Percentiles rank a stretch among this genome's conserved stretches.
These are phyloP conservation scores for Sceliomorpha sp. DNA, from an alignment of 2,888 invertebrate genomes.

Conservation along the genomic window DNA sequence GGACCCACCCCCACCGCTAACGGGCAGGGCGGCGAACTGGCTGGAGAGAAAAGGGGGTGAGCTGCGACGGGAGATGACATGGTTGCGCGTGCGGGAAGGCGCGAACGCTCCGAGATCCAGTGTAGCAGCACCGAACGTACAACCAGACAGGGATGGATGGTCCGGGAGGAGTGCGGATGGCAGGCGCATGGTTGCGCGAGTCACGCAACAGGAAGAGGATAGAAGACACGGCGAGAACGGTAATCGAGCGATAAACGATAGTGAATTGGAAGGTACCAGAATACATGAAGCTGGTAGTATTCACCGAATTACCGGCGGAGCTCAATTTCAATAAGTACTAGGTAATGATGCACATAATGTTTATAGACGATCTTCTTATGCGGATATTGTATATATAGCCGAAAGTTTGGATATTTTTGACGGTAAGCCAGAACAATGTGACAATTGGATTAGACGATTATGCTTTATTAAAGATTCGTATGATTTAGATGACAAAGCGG, in stretches of 20 bases:
- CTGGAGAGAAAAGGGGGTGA: conserved; percentile 3
- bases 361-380: background rate
- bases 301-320: too few relatives aligned
- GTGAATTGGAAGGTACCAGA: too few relatives aligned
- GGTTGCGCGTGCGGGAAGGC: conserved; percentile 4
- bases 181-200: too few relatives aligned
- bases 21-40: background rate
- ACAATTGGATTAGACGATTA: conserved; percentile 8
- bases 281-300: too few relatives aligned
- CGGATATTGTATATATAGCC: conserved; percentile 5
- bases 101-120: background rate
- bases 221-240: too few relatives aligned
- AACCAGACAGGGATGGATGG: background rate
- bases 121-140: background rate
- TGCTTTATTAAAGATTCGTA: background rate
- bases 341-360: background rate
- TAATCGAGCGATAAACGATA: too few relatives aligned
- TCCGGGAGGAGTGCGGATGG: background rate
- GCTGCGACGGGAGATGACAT: conserved; percentile 6
- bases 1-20: background rate
- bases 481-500: conserved; percentile 6
- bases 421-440: conserved; percentile 7
- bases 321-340: background rate
- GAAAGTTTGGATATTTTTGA: background rate
- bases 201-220: too few relatives aligned